phyloP scores from a whole-genome alignment of 2,888 invertebrate genomes.

The Amiota mariae region DNA sequence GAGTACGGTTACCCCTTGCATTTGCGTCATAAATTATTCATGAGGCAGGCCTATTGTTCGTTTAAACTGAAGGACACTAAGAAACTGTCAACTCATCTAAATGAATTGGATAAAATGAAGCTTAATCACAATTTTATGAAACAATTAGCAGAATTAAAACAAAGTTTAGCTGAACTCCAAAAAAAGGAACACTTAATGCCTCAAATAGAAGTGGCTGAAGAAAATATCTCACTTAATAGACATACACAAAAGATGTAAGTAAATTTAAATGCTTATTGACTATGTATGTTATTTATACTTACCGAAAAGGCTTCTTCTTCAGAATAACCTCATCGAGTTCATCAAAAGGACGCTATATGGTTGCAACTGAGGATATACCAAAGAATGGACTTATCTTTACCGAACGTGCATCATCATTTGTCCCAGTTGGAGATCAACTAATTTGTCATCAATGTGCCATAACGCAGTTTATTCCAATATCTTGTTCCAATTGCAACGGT shows the following conservation, averaged over 20 bases:
- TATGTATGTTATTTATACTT: too few species aligned
- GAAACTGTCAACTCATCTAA: constrained; percentile 46
- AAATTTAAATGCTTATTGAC: not conserved
- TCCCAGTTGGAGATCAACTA: constrained; percentile 75
- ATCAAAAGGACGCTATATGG: constrained; percentile 62
- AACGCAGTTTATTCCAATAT: constrained; percentile 77
- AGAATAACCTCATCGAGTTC: constrained; percentile 32
- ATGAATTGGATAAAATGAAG: constrained; percentile 36
- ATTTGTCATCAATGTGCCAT: constrained; percentile 85
- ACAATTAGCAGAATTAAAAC: constrained; percentile 47
- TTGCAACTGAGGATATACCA: constrained; percentile 76
- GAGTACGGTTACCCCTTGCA: constrained; percentile 57
- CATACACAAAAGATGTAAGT: constrained; percentile 42
- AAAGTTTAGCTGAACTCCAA: constrained; percentile 22
- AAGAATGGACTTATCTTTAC: constrained; percentile 84
- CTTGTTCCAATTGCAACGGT: constrained; percentile 80
- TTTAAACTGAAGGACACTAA: constrained; percentile 46
- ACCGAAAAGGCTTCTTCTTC: too few species aligned
- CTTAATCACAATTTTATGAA: constrained; percentile 49
- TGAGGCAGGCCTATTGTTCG: constrained; percentile 62
- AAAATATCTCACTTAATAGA: not conserved
- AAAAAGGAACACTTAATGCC: not conserved
- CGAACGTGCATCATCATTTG: constrained; percentile 87
- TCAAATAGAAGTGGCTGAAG: not conserved
- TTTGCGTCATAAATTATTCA: constrained; percentile 57